Percentiles rank a stretch among this genome's conserved stretches.
Conservation (phyloP, 2,888 invertebrate genomes). For the Xestia xanthographa region DNA sequence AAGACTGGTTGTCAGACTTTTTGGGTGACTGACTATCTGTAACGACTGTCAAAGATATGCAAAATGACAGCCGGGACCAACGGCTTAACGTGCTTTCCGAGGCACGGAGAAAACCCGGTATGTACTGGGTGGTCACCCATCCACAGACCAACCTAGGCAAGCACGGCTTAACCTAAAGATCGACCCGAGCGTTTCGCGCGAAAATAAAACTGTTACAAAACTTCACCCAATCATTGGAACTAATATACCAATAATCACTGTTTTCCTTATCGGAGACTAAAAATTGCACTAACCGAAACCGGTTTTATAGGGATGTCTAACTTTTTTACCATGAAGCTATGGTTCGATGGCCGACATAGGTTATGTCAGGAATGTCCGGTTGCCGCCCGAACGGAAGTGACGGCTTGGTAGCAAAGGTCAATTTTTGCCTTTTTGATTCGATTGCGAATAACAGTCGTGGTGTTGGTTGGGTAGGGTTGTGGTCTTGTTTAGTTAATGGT, state of each 20-base stretch:
- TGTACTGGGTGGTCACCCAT: too few relatives aligned
- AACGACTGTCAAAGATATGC: too few relatives aligned
- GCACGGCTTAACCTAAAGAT: too few relatives aligned
- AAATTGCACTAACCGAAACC: slow-evolving; percentile 58
- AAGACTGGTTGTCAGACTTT: too few relatives aligned
- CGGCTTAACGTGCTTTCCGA: too few relatives aligned
- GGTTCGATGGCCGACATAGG: slow-evolving; percentile 62
- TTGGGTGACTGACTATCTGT: too few relatives aligned
- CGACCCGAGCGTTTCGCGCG: too few relatives aligned
- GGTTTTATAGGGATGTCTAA: slow-evolving; percentile 44
- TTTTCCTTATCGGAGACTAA: slow-evolving; percentile 34
- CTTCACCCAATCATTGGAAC: slow-evolving; percentile 18
- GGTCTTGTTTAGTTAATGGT: neutral
- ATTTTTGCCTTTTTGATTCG: slow-evolving; percentile 38
- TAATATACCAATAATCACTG: neutral
- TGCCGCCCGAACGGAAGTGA: slow-evolving; percentile 64
- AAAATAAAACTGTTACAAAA: neutral
- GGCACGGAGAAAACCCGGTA: too few relatives aligned
- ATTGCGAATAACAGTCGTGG: slow-evolving; percentile 2
- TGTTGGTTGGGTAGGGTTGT: neutral
- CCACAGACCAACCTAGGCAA: too few relatives aligned
- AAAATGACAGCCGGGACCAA: too few relatives aligned
- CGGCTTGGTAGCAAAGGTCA: slow-evolving; percentile 67
- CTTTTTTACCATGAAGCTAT: slow-evolving; percentile 53
- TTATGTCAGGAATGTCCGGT: slow-evolving; percentile 77